These are phyloP conservation scores for Leptinotarsa lineolata DNA, from an alignment of 1,140 invertebrate species.

Conservation along the genomic window DNA sequence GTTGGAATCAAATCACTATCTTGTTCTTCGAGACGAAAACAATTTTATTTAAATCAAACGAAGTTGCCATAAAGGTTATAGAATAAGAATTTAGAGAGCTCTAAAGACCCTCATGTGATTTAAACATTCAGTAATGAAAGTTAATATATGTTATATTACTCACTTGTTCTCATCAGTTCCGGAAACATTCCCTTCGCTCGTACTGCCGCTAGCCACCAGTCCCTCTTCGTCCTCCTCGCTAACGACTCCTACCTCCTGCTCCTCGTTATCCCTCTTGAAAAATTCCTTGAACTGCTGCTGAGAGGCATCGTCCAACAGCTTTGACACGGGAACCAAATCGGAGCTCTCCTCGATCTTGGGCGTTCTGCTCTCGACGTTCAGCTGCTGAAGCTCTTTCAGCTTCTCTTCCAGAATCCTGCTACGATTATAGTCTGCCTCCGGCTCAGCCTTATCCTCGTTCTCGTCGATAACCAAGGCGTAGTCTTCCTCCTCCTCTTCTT, in stretches of 20 bases:
- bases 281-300: slow-evolving; percentile 67
- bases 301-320: slow-evolving; percentile 78
- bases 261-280: slow-evolving; percentile 61
- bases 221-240: slow-evolving; percentile 75
- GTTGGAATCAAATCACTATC: too few relatives aligned
- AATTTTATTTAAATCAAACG: too few relatives aligned
- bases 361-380: slow-evolving; percentile 48
- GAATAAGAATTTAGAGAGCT: too few relatives aligned
- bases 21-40: too few relatives aligned
- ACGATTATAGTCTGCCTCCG: slow-evolving; percentile 30
- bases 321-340: slow-evolving; percentile 77
- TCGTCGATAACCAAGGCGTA: slow-evolving; percentile 73
- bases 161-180: slow-evolving; percentile 78
- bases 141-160: slow-evolving; percentile 37
- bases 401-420: slow-evolving; percentile 48
- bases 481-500: slow-evolving; percentile 65
- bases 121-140: background rate
- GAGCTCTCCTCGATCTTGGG: slow-evolving; percentile 56
- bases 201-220: slow-evolving; percentile 69
- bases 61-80: too few relatives aligned
- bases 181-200: slow-evolving; percentile 79
- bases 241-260: slow-evolving; percentile 46
- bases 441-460: slow-evolving; percentile 51
- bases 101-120: too few relatives aligned
- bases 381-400: slow-evolving; percentile 37